Evolutionary conservation across 1,140 invertebrate species (phyloP).

Genomic region (Nomia melanderi): DNA sequence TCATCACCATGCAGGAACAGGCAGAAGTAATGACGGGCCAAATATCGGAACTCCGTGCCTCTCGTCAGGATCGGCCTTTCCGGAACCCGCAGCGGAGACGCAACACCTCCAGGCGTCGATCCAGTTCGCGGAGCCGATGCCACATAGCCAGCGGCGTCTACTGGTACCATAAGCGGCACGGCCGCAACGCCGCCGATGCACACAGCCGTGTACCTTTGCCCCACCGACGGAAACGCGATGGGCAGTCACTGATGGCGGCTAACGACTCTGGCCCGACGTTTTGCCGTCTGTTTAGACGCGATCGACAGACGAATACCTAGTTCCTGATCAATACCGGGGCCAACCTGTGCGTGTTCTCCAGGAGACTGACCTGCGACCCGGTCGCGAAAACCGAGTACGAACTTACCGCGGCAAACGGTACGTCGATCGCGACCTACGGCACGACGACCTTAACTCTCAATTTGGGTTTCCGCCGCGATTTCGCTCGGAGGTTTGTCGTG

Average conservation of each 20-base stretch:
- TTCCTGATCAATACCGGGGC: slow-evolving; percentile 55
- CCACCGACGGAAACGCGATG: not conserved
- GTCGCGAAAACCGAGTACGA: slow-evolving; percentile 22
- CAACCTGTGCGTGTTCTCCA: slow-evolving; percentile 47
- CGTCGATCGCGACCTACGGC: slow-evolving; percentile 69
- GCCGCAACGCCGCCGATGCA: not conserved
- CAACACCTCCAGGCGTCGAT: too few species aligned
- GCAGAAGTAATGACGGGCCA: too few species aligned
- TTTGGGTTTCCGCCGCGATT: slow-evolving; percentile 67
- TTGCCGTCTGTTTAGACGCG: slow-evolving; percentile 46
- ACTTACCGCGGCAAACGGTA: slow-evolving; percentile 59
- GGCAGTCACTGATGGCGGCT: slow-evolving; percentile 48
- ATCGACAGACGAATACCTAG: not conserved
- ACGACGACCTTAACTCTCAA: slow-evolving; percentile 65
- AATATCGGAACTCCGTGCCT: too few species aligned
- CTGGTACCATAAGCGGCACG: not conserved
- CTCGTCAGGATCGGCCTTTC: too few species aligned
- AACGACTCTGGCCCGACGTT: slow-evolving; percentile 5
- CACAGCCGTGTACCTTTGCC: not conserved
- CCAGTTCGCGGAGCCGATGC: too few species aligned
- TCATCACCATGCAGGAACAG: too few species aligned
- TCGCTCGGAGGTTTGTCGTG: slow-evolving; percentile 72
- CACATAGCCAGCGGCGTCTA: not conserved
- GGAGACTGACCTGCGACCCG: slow-evolving; percentile 1
- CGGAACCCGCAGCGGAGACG: too few species aligned